Evolutionary conservation across 2,888 invertebrate genomes (phyloP).

Genomic region (Nephrocerus scutellatus): DNA sequence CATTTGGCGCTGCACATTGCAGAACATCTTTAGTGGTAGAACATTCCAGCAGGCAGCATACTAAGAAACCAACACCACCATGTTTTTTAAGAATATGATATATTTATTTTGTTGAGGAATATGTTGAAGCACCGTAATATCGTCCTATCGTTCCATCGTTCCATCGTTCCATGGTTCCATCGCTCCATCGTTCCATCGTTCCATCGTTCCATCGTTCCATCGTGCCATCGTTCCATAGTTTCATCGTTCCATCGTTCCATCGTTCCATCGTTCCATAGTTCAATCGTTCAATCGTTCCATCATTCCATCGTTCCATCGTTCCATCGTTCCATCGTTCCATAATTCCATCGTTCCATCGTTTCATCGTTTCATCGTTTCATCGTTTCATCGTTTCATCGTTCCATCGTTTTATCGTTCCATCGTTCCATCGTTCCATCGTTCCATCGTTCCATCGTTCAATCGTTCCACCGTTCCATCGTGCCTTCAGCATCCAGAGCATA

Average conservation of each 20-base stretch:
- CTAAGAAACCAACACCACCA: no score
- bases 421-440: constrained; percentile 2
- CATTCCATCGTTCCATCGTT: constrained; percentile 1
- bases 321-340: constrained; percentile 2
- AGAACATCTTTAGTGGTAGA: no score
- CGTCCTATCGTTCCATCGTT: not conserved
- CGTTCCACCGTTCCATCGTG: constrained; percentile 1
- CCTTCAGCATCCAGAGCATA: no score
- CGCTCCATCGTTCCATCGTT: constrained; percentile 1
- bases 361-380: no score
- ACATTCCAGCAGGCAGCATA: no score
- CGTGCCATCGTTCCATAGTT: constrained; percentile 1
- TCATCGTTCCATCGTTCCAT: constrained; percentile 1
- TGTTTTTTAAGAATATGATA: no score
- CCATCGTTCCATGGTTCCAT: constrained; percentile 2
- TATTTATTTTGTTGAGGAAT: no score
- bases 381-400: no score
- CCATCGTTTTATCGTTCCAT: no score
- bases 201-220: constrained; percentile 2
- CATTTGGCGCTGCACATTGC: no score
- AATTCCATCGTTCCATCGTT: no score
- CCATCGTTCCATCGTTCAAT: constrained; percentile 1
- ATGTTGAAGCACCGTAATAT: not conserved
- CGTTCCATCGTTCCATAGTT: constrained; percentile 1
- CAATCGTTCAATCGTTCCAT: constrained; percentile 1